These are phyloP conservation scores for Argentina silus DNA, from an alignment of 2,797 vertebrate genomes.

Conservation along the genomic window DNA sequence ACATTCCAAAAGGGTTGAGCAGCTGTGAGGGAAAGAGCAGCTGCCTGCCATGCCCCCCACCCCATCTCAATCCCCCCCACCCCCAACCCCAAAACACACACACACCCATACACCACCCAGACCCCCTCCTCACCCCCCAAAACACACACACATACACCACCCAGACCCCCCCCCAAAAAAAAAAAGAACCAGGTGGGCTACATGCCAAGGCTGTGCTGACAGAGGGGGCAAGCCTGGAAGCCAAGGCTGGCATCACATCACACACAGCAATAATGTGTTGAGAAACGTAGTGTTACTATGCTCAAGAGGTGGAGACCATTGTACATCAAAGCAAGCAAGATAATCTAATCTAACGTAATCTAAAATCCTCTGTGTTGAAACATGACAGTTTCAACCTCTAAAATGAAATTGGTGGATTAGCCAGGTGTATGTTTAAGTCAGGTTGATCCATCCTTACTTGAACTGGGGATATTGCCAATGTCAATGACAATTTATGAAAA, in stretches of 20 bases:
- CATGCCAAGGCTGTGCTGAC: slow-evolving; percentile 18
- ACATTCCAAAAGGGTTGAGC: slow-evolving; percentile 50
- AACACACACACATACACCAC: slow-evolving; percentile 22
- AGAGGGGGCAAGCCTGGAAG: slow-evolving; percentile 3
- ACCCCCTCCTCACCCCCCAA: slow-evolving; percentile 40
- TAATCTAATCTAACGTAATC: too few relatives aligned
- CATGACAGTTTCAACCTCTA: too few relatives aligned
- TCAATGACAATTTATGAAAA: too few relatives aligned
- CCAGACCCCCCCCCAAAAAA: slow-evolving; percentile 17
- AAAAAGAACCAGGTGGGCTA: slow-evolving; percentile 33
- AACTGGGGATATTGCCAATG: too few relatives aligned
- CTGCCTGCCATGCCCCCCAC: slow-evolving; percentile 55
- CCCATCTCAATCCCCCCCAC: neutral
- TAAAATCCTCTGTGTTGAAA: too few relatives aligned
- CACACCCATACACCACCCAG: slow-evolving; percentile 13
- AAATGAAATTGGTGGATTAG: too few relatives aligned
- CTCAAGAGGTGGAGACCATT: too few relatives aligned
- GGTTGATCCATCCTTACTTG: too few relatives aligned
- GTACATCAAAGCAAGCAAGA: too few relatives aligned
- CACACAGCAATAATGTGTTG: neutral
- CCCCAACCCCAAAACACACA: slow-evolving; percentile 11
- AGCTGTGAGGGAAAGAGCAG: slow-evolving; percentile 68
- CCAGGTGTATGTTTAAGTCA: too few relatives aligned
- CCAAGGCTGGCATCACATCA: slow-evolving; percentile 23
- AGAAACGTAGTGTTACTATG: neutral